A percentile compares a stretch with the other conserved stretches of the same genome.
Evolutionary conservation across 2,113 vertebrate species (phyloP).

Genomic region (Callorhinus ursinus): DNA sequence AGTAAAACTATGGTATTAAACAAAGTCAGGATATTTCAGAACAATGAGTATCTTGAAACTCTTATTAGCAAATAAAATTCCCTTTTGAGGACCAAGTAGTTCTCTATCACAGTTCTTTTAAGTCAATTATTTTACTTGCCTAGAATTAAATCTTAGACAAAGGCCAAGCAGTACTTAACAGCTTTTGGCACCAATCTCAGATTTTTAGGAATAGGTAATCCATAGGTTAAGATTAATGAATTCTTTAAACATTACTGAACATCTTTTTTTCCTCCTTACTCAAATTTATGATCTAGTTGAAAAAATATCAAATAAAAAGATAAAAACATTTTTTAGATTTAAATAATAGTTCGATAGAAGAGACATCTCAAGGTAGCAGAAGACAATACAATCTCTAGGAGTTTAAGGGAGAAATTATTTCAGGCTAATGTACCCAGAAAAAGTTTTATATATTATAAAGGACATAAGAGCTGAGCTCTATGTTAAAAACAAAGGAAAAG

Average conservation of each 20-base stretch:
- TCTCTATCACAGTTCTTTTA: neutral
- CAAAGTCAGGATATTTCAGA: neutral
- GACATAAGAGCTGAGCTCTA: neutral
- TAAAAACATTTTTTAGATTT: neutral
- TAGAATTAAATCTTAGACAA: neutral
- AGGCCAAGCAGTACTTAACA: neutral
- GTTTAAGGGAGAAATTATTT: slow-evolving; percentile 20
- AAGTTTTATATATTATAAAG: neutral
- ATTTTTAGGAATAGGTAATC: neutral
- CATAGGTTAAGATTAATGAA: neutral
- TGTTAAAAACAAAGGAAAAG: neutral
- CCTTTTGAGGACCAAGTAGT: neutral
- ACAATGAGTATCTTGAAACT: neutral
- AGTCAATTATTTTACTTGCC: neutral
- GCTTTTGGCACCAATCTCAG: neutral
- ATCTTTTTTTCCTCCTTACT: neutral
- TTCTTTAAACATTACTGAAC: neutral
- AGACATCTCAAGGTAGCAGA: neutral
- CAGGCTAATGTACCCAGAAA: neutral
- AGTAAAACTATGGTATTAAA: neutral
- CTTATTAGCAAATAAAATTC: slow-evolving; percentile 7
- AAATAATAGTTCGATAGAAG: slow-evolving; percentile 1
- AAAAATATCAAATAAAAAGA: neutral
- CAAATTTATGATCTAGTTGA: slow-evolving; percentile 15
- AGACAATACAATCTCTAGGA: neutral